Conservation (phyloP, 1,140 invertebrate species). For the Macrotrachela quadricornifera region DNA sequence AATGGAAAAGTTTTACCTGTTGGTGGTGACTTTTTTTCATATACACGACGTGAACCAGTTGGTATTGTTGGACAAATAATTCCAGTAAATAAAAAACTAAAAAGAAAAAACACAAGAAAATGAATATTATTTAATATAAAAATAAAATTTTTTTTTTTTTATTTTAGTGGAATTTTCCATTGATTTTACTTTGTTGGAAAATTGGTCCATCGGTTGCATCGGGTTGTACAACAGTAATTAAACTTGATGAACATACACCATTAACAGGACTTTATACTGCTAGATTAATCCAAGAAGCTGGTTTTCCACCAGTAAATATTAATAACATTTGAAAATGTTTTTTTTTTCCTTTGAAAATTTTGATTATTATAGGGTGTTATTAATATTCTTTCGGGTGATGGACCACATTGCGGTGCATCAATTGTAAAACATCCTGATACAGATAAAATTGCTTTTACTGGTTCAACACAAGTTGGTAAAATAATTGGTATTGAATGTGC, state of each 20-base stretch:
- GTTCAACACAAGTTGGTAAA: slow-evolving; percentile 59
- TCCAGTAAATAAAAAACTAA: slow-evolving; percentile 30
- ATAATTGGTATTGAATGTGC: slow-evolving; percentile 49
- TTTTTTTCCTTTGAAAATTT: not conserved
- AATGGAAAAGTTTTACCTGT: slow-evolving; percentile 62
- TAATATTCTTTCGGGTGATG: slow-evolving; percentile 14
- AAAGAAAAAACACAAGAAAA: too few relatives aligned
- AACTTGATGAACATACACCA: slow-evolving; percentile 81
- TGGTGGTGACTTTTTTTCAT: slow-evolving; percentile 63
- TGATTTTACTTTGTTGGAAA: slow-evolving; percentile 89
- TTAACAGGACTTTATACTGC: slow-evolving; percentile 59
- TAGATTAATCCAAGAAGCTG: slow-evolving; percentile 47
- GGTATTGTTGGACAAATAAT: slow-evolving; percentile 94
- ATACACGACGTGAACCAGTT: slow-evolving; percentile 81
- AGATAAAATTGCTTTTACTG: slow-evolving; percentile 54
- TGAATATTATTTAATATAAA: too few relatives aligned
- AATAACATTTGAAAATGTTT: too few relatives aligned
- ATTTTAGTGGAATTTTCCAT: slow-evolving; percentile 42
- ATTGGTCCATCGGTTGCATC: slow-evolving; percentile 62
- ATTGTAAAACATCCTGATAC: slow-evolving; percentile 20
- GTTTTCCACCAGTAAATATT: slow-evolving; percentile 27
- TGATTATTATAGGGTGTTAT: slow-evolving; percentile 10
- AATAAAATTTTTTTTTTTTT: too few relatives aligned
- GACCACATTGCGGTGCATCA: slow-evolving; percentile 20
- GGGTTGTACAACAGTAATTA: slow-evolving; percentile 67